phyloP scores from a whole-genome alignment of 2,113 vertebrate genomes.

The Tympanuchus pallidicinctus region DNA sequence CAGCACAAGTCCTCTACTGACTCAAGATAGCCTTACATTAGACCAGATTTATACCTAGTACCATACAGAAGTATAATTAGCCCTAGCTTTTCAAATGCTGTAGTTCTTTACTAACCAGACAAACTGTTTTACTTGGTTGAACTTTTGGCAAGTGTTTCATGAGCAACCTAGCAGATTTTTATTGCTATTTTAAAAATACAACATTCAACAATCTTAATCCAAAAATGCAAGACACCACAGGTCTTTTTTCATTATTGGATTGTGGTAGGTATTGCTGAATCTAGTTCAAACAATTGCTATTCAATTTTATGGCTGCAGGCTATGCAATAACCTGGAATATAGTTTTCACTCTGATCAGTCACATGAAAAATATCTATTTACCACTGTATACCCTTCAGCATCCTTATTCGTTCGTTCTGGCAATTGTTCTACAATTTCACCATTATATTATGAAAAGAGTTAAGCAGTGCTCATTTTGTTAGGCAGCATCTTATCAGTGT shows the following conservation, averaged over 20 bases:
- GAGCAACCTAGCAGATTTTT: not conserved
- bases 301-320: slow-evolving; percentile 81
- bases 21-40: not conserved
- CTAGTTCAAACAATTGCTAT: slow-evolving; percentile 84
- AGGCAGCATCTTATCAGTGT: not conserved
- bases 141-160: not conserved
- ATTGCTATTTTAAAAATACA: slow-evolving; percentile 58
- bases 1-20: not conserved
- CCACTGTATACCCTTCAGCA: slow-evolving; percentile 81
- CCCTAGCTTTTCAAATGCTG: not conserved
- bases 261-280: slow-evolving; percentile 84
- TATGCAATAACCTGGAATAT: slow-evolving; percentile 77
- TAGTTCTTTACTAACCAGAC: not conserved
- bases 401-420: slow-evolving; percentile 28
- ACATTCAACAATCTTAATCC: slow-evolving; percentile 78
- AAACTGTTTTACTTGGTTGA: not conserved
- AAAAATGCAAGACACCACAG: slow-evolving; percentile 86
- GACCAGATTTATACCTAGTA: not conserved
- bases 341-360: slow-evolving; percentile 76
- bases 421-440: not conserved
- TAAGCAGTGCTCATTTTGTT: not conserved
- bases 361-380: slow-evolving; percentile 74
- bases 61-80: not conserved
- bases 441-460: not conserved
- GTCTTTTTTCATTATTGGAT: slow-evolving; percentile 78